Evolutionary conservation across 1,140 invertebrate genomes (phyloP), one percentile per base, ranked within the genome.

Genomic region (Scaptomyza pallida): DNA sequence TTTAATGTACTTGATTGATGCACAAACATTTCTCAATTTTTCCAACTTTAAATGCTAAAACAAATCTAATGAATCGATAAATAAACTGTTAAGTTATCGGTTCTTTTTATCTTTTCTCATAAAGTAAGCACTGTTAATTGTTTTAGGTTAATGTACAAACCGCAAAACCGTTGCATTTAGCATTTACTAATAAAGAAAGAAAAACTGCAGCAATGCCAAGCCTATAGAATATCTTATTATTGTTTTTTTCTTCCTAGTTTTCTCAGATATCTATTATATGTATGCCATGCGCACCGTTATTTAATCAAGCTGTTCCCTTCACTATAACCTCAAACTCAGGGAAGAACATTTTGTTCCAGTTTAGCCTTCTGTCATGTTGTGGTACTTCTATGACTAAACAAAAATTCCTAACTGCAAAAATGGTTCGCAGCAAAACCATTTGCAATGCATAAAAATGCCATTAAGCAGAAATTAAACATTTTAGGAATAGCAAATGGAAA

Each of bases 361-460:
- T 65, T 17, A 40, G 26, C 13, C 13, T 40, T 60, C 52, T 65
- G 62, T 71, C 54, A 57, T 55, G 41, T 30, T 19, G 33, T 21
- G 33, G 26, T 30, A n/a, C 16, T 8, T 37, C 17, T 37, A 21
- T 60, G 67, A 56, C 60, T 56, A 16, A 30, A 60, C 63, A 68
- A 35, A 72, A 72, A 54, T 72, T 60, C 55, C 54, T 67, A 65
- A 67, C 51, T 65, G 69, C 40, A 40, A 40, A 61, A 63, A 5
- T 26, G 40, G 37, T 30, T 9, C 37, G 47, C 45, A 59, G 30
- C 52, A 30, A 30, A 21, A 30, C 41, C 37, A 70, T 75, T 75
- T 75, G 59, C 64, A 63, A 64, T 74, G 74, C 71, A 76, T 76
- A 74, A 63, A 70, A 76, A 63, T 70, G 59, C 43, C 65, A 74